Evolutionary conservation across 2,797 vertebrate species (phyloP).

Genomic region (Acanthis flammea): DNA sequence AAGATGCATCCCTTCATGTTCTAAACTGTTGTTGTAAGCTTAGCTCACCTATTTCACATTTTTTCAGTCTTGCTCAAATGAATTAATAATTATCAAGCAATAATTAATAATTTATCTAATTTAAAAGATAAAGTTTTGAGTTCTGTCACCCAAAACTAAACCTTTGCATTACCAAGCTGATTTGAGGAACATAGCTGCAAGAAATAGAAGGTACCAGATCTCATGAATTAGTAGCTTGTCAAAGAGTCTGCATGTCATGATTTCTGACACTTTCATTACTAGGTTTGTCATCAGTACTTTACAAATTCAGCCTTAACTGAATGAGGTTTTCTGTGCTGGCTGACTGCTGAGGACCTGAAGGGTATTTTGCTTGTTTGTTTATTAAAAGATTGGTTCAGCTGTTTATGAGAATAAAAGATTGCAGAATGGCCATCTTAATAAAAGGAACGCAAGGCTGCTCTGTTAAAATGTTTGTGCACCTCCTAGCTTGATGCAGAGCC

Average conservation of each 20-base stretch:
- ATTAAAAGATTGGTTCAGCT: neutral
- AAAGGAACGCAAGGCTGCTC: neutral
- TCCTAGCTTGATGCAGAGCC: neutral
- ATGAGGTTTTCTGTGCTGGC: neutral
- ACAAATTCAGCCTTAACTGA: neutral
- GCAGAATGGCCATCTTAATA: neutral
- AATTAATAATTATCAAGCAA: neutral
- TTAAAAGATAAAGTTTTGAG: neutral
- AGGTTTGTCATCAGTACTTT: neutral
- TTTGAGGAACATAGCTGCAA: neutral
- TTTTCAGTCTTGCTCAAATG: neutral
- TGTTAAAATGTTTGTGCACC: neutral
- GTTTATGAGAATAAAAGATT: neutral
- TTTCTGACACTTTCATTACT: neutral
- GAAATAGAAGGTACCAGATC: neutral
- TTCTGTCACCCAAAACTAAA: neutral
- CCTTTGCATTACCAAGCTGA: neutral
- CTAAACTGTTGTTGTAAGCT: neutral
- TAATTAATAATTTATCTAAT: neutral
- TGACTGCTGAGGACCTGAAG: neutral
- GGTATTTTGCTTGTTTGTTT: neutral
- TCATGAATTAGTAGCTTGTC: neutral
- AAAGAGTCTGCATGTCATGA: neutral
- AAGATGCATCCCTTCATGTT: neutral
- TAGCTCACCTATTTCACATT: neutral